Base-by-base conservation (phyloP, 2,797 vertebrate genomes). In the Mus caroli region DNA sequence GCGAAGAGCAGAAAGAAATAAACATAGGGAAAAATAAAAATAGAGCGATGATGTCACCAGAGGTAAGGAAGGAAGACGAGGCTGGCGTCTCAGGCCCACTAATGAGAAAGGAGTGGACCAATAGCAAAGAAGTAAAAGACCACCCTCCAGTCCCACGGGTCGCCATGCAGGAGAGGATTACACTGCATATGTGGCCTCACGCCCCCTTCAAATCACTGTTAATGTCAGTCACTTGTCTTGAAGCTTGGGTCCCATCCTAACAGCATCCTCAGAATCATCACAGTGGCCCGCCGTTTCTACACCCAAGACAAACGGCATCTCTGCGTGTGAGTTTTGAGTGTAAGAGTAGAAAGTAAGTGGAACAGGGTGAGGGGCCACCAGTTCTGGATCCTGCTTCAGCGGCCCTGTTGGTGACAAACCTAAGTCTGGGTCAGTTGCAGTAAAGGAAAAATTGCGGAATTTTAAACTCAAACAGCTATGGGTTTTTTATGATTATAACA, bases 401-500 rank as follows among this genome's bases (percentile, higher is more conserved):
- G 1, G n/a, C 50, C 12, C 3, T 64, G 40, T 15, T 71, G 43
- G 34, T 46, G 43, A 64, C 60, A 79, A 15, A 79, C 12, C 22
- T 79, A 91, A 80, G 90, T 10, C 1, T 20, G 78, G 7, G 22
- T 34, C 54, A 34, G 40, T 82, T 78, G 64, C 40, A 67, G 31
- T 56, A 62, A 82, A 91, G 75, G 6, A 83, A 50, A 56, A 90
- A 20, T 60, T 95, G 87, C 82, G 24, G 71, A 86, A 86, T 28
- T 93, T 88, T 75, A 50, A 73, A 95, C n/a, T 52, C 52, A 95
- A 88, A 75, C 50, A 86, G 80, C 62, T 46, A 85, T 76, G n/a
- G n/a, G 75, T 85, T n/a, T 54, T 73, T 28, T 13, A 58, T 73
- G 31, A 20, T 31, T 43, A 52, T 28, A 85, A 20, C 40, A 76